Evolutionary conservation across 2,888 invertebrate genomes (phyloP).

Genomic region (Gastrophysa polygoni): DNA sequence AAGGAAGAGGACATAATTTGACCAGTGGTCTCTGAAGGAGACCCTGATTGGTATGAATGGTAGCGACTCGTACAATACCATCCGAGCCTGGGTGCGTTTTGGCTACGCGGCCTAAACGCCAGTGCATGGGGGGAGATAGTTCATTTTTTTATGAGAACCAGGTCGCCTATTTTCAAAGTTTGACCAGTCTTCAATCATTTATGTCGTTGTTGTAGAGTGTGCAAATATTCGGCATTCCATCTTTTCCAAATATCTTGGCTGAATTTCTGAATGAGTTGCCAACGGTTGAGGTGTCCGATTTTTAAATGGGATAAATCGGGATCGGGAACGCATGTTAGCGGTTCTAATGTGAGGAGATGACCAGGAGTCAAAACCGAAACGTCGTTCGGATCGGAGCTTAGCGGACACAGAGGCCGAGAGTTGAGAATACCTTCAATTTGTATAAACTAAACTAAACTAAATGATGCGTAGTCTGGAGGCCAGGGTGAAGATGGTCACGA

Average conservation of each 20-base stretch:
- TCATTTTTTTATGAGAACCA: not conserved
- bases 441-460: no score
- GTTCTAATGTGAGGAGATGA: not conserved
- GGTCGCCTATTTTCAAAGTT: not conserved
- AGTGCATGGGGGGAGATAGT: not conserved
- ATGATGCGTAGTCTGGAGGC: no score
- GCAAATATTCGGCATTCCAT: not conserved
- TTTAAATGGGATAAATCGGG: not conserved
- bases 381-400: conserved; percentile 2
- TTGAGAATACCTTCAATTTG: conserved; percentile 6
- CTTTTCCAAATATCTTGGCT: not conserved
- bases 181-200: not conserved
- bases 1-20: not conserved
- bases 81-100: not conserved
- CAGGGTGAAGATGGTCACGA: no score
- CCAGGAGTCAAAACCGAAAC: not conserved
- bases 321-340: not conserved
- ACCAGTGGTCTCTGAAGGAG: not conserved
- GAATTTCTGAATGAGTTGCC: not conserved
- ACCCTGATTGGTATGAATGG: not conserved
- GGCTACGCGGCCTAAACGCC: not conserved
- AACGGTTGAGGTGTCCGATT: not conserved
- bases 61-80: not conserved
- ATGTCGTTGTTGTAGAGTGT: not conserved
- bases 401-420: not conserved